Evolutionary conservation across 2,888 invertebrate species (phyloP).

Genomic region (Gymnocheta viridis): DNA sequence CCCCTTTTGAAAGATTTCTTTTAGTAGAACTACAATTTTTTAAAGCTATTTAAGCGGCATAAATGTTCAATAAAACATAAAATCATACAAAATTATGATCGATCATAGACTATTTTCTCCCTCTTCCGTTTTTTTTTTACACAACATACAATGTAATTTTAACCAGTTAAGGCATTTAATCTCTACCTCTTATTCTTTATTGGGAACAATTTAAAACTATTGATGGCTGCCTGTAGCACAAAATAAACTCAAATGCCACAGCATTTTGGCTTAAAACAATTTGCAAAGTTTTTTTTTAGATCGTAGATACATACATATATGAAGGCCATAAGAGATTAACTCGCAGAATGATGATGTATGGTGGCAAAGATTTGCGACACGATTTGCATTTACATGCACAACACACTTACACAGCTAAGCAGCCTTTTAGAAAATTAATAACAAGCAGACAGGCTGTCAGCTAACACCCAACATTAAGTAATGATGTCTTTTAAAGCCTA

Average conservation of each 20-base stretch:
- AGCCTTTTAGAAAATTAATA: neutral
- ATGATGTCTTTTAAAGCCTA: slow-evolving; percentile 39
- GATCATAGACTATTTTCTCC: slow-evolving; percentile 3
- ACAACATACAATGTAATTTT: slow-evolving; percentile 7
- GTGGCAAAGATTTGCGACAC: slow-evolving; percentile 58
- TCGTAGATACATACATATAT: slow-evolving; percentile 19
- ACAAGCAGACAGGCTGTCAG: neutral
- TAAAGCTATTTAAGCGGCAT: slow-evolving; percentile 36
- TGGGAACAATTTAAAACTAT: neutral
- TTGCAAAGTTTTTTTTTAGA: slow-evolving; percentile 25
- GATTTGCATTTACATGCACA: slow-evolving; percentile 45
- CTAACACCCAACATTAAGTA: slow-evolving; percentile 55
- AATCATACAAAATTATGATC: slow-evolving; percentile 37
- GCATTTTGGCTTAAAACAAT: slow-evolving; percentile 33
- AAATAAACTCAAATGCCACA: neutral
- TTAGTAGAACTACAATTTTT: slow-evolving; percentile 40
- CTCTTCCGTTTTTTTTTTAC: neutral
- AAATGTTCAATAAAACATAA: slow-evolving; percentile 37
- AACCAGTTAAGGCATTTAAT: neutral
- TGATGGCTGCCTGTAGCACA: neutral
- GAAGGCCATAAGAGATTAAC: slow-evolving; percentile 36
- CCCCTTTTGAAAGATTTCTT: too few species aligned
- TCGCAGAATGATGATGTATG: slow-evolving; percentile 50
- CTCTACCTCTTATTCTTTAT: neutral
- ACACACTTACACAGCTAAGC: neutral